A percentile compares a stretch with the other conserved stretches of the same genome.
These are phyloP conservation scores for Lapara coniferarum DNA, from an alignment of 2,888 invertebrate species.

Conservation along the genomic window DNA sequence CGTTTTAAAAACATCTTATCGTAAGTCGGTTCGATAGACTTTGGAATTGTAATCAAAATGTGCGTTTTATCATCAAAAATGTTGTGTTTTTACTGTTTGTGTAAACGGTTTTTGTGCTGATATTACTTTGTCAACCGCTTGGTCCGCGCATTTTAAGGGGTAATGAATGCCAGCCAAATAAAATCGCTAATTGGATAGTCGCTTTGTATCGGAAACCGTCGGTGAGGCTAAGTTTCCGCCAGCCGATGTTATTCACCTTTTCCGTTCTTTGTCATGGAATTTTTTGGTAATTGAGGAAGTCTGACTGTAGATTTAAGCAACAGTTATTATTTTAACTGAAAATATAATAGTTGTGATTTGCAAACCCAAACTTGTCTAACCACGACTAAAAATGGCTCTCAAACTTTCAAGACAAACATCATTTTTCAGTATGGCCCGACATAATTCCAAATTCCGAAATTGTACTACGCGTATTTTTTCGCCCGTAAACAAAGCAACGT, in stretches of 20 bases:
- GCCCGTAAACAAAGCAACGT: neutral
- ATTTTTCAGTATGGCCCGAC: too few species aligned
- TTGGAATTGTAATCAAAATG: too few species aligned
- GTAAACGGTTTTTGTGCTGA: constrained; percentile 57
- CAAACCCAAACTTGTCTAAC: too few species aligned
- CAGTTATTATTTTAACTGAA: too few species aligned
- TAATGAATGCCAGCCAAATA: constrained; percentile 71
- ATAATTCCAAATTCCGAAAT: too few species aligned
- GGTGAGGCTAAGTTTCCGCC: constrained; percentile 56
- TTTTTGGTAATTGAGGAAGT: constrained; percentile 29
- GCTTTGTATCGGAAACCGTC: constrained; percentile 70
- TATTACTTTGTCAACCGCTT: constrained; percentile 53
- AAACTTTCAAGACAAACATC: neutral
- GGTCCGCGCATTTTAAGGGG: constrained; percentile 62
- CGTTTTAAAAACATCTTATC: too few species aligned
- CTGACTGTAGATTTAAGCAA: neutral
- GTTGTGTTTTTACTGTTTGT: constrained; percentile 32
- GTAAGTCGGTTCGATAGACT: too few species aligned
- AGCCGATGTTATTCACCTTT: constrained; percentile 60
- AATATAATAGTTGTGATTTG: too few species aligned
- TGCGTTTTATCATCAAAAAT: too few species aligned
- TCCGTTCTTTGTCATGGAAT: constrained; percentile 54
- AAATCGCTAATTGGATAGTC: constrained; percentile 75
- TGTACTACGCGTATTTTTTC: too few species aligned
- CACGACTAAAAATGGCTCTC: neutral